phyloP scores from a whole-genome alignment of 2,797 vertebrate genomes.

The Loris lydekkerianus region DNA sequence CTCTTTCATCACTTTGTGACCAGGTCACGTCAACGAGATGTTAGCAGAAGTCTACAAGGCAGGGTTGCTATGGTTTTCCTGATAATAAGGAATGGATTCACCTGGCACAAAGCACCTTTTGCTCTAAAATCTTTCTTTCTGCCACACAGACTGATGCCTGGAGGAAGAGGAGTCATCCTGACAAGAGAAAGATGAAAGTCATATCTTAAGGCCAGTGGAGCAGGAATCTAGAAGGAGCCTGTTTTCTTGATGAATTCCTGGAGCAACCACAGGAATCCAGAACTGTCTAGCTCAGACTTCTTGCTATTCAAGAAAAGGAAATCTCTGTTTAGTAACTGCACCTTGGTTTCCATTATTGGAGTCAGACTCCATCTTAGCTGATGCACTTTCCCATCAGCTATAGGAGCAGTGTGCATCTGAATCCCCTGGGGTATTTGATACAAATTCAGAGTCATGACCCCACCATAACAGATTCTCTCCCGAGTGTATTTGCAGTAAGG shows the following conservation, averaged over 20 bases:
- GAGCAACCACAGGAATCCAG: background rate
- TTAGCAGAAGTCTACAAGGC: background rate
- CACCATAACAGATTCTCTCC: background rate
- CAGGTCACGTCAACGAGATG: background rate
- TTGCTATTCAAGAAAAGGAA: background rate
- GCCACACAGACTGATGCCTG: background rate
- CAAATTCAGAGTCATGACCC: background rate
- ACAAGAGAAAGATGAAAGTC: background rate
- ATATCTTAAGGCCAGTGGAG: background rate
- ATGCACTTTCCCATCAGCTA: background rate
- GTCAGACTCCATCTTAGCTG: background rate
- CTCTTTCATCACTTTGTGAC: background rate
- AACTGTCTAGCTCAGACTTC: background rate
- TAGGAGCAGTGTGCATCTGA: background rate
- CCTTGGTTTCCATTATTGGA: conserved; percentile 5
- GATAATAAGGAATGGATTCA: background rate
- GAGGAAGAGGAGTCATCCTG: background rate
- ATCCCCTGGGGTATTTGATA: background rate
- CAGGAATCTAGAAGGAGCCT: background rate
- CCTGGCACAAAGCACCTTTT: background rate
- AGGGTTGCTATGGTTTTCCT: background rate
- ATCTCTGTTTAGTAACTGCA: background rate
- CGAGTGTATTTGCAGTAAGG: background rate
- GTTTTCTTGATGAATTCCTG: background rate
- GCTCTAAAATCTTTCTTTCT: background rate